Evolutionary conservation across 2,113 vertebrate species (phyloP).

Genomic region (Chaetodon auriga): DNA sequence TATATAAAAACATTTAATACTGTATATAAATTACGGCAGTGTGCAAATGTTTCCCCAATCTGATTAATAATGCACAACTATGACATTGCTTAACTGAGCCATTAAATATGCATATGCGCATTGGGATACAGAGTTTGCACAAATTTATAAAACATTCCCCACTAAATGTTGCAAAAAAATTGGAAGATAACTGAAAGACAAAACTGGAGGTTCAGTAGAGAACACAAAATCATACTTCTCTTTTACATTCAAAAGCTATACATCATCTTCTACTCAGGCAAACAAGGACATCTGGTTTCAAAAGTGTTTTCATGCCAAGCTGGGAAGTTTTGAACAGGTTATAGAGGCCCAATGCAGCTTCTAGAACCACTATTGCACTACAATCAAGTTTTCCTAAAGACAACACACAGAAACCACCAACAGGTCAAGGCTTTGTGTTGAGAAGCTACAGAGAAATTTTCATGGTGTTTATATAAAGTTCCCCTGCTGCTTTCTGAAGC

Average conservation of each 20-base stretch:
- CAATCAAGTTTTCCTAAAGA: not conserved
- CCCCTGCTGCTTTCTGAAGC: slow-evolving; percentile 12
- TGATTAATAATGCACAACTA: slow-evolving; percentile 67
- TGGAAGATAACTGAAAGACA: slow-evolving; percentile 34
- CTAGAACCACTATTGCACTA: not conserved
- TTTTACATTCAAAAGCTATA: slow-evolving; percentile 23
- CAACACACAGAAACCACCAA: slow-evolving; percentile 2
- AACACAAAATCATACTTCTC: not conserved
- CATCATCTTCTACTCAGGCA: not conserved
- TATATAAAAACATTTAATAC: slow-evolving; percentile 11
- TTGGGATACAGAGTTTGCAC: slow-evolving; percentile 51
- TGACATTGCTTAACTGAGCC: slow-evolving; percentile 58
- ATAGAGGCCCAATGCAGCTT: not conserved
- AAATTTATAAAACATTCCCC: slow-evolving; percentile 49
- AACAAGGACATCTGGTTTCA: slow-evolving; percentile 1
- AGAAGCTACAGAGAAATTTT: slow-evolving; percentile 3
- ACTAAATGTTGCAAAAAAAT: slow-evolving; percentile 38
- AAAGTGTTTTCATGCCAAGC: not conserved
- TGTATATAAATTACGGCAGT: slow-evolving; percentile 27
- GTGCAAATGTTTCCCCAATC: slow-evolving; percentile 39
- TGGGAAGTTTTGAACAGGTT: not conserved
- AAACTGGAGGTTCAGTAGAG: slow-evolving; percentile 14
- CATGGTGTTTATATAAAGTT: slow-evolving; percentile 15
- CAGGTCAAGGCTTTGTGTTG: slow-evolving; percentile 6
- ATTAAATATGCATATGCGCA: slow-evolving; percentile 71